Base-by-base conservation (phyloP, 2,797 vertebrate genomes). In the Etheostoma nigrum region DNA sequence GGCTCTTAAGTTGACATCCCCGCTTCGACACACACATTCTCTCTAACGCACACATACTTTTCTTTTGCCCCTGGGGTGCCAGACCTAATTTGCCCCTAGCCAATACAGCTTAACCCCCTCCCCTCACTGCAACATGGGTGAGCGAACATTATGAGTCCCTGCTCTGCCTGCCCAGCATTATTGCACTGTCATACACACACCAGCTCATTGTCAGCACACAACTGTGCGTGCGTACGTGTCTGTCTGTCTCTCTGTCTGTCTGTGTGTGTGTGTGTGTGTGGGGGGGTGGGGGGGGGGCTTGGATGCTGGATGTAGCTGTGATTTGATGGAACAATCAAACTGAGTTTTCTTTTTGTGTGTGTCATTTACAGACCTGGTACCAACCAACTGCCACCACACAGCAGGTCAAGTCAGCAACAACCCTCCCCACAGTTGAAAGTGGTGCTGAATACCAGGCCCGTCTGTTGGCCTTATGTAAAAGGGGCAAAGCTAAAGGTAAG, bases 81-180 rank as follows among this genome's bases (percentile, higher is more conserved):
- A 88, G 86, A 84, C 86, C 88, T 93, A 93, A 94, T 93, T 93
- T 93, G 90, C 91, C 94, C 90, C 92, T 33, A 93, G 92, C 89
- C 89, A 86, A 89, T 84, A 93, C 92, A 94, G 82, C 93, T 94
- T 94, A 95, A 94, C 92, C 92, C 92, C 89, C 91, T 90, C 91
- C 88, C 86, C 82, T 88, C 67, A 3, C 44, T 66, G 79, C 78
- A 54, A 62, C 80, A 89, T 18, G 92, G 91, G 90, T 92, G 91
- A 90, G 30, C 40, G 53, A 88, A 87, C 90, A 89, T 87, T 64
- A 55, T 33, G 54, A 76, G 77, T 59, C 81, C 79, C 67, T 68
- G 81, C 59, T 76, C 78, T 61, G 73, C 73, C 73, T 27, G 78
- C 79, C 77, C 61, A 18, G 47, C 79, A 53, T 81, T 85, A 76